A percentile compares a stretch with the other conserved stretches of the same genome.
Evolutionary conservation across 2,888 invertebrate species (phyloP).

Genomic region (Endomychus coccineus): DNA sequence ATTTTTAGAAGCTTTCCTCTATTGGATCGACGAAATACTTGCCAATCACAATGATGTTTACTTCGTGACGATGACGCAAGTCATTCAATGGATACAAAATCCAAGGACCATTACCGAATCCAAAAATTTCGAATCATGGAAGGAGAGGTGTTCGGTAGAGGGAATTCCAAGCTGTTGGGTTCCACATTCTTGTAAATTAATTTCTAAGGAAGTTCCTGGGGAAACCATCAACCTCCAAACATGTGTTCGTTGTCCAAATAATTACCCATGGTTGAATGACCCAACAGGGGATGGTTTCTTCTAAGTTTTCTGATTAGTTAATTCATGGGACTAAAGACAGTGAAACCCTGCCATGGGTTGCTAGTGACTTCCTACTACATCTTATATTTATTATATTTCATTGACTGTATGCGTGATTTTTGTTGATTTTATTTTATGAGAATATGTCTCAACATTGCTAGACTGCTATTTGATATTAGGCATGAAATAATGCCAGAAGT

Average conservation of each 20-base stretch:
- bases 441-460: conserved; percentile 32
- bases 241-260: conserved; percentile 87
- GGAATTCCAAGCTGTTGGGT: conserved; percentile 79
- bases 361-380: conserved; percentile 34
- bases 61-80: conserved; percentile 94
- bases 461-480: conserved; percentile 29
- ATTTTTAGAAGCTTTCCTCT: conserved; percentile 84
- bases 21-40: conserved; percentile 86
- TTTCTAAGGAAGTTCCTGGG: conserved; percentile 88
- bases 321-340: conserved; percentile 22
- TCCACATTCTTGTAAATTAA: conserved; percentile 84
- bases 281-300: conserved; percentile 86
- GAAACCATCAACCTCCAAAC: conserved; percentile 91
- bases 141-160: conserved; percentile 87
- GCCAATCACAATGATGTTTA: conserved; percentile 84
- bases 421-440: conserved; percentile 36
- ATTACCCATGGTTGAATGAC: conserved; percentile 92
- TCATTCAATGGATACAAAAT: conserved; percentile 93
- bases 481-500: conserved; percentile 9
- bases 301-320: conserved; percentile 49
- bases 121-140: conserved; percentile 91
- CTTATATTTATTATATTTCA: conserved; percentile 38
- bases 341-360: conserved; percentile 15
- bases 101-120: conserved; percentile 76
- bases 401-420: conserved; percentile 41